Evolutionary conservation across 1,140 invertebrate genomes (phyloP).

Genomic region (Copidosoma floridanum): DNA sequence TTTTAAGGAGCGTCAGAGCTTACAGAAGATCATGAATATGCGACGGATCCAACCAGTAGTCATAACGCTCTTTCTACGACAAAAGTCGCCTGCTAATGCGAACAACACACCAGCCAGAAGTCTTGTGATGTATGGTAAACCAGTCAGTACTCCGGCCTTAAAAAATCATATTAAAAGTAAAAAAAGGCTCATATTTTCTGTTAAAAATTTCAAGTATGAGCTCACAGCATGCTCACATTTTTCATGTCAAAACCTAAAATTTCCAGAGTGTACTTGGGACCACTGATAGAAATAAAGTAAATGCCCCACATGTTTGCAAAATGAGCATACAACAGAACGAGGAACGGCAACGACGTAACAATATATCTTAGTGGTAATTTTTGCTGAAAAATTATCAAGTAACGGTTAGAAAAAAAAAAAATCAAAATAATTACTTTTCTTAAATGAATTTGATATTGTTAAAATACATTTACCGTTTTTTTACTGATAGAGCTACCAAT

Average conservation of each 20-base stretch:
- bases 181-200: neutral
- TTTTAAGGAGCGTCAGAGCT: slow-evolving; percentile 43
- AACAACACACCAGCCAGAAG: slow-evolving; percentile 66
- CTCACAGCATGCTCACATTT: slow-evolving; percentile 59
- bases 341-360: slow-evolving; percentile 66
- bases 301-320: slow-evolving; percentile 78
- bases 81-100: slow-evolving; percentile 65
- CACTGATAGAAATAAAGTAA: slow-evolving; percentile 79
- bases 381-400: slow-evolving; percentile 31
- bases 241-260: slow-evolving; percentile 82
- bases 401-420: neutral
- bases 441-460: too few relatives aligned
- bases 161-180: neutral
- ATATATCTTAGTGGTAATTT: slow-evolving; percentile 53
- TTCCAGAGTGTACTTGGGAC: slow-evolving; percentile 85
- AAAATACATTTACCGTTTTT: slow-evolving; percentile 54
- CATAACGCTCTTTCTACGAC: slow-evolving; percentile 60
- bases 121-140: slow-evolving; percentile 67
- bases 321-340: slow-evolving; percentile 66
- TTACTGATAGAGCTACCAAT: slow-evolving; percentile 60
- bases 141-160: slow-evolving; percentile 67
- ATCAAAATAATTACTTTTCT: neutral
- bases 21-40: slow-evolving; percentile 70
- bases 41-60: slow-evolving; percentile 66
- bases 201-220: too few relatives aligned